Evolutionary conservation across 2,113 vertebrate species (phyloP), one percentile per base, ranked within the genome.

Genomic region (Brachypteracias leptosomus): DNA sequence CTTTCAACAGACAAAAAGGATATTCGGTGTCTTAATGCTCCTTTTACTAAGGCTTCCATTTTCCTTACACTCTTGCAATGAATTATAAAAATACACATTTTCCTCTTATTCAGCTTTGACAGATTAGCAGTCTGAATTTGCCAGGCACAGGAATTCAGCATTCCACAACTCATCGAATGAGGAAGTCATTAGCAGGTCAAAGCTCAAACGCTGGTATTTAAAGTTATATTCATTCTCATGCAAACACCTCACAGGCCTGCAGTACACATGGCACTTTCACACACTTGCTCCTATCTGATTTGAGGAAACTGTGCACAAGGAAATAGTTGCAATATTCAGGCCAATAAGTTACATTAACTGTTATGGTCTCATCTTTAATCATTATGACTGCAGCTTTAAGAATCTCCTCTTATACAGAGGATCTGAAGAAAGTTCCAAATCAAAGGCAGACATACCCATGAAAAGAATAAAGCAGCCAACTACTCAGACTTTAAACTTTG

Each of bases 121-220:
- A 89, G 89, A 63, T 74, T 15, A 93, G 73, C 46, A 85, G 47
- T 7, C 25, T 71, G 66, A 68, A 63, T 78, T 59, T 68, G 40
- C 71, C 44, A 71, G 87, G 49, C 35, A 71, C 25, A 54, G 65
- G 38, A 70, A 79, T 67, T 85, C 70, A 71, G 25, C 2, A 3
- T 61, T 89, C 51, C 59, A 92, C 8, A 11, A 6, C 42, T 83
- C 29, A 90, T 0, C 74, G 54, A 85, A 82, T 55, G 66, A 95
- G 86, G 87, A 97, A 96, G 73, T 85, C n/a, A 82, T 77, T 68
- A 92, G 62, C 31, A 68, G 85, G 85, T 87, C 92, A 95, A 90
- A 95, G 96, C 62, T 95, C 85, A 72, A 87, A 84, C 6, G 19
- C 24, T 31, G 28, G 19, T 0, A 0, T 15, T 82, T 25, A 35